Evolutionary conservation across 2,797 vertebrate species (phyloP).

Genomic region (Helarctos malayanus): DNA sequence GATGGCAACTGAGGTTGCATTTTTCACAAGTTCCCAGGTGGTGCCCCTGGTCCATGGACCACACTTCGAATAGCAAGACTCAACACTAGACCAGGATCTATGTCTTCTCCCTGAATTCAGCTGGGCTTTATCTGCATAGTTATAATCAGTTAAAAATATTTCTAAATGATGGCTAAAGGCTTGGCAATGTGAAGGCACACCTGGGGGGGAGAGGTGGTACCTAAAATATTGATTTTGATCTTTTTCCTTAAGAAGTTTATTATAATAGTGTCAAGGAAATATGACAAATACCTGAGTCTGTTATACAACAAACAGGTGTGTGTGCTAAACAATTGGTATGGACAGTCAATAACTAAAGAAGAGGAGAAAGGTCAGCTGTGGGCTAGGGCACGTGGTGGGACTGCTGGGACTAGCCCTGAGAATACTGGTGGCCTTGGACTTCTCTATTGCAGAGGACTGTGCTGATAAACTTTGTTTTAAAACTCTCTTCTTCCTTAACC

Average conservation of each 20-base stretch:
- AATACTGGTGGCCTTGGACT: neutral
- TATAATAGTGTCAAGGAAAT: neutral
- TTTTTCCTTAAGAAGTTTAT: neutral
- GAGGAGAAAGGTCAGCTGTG: neutral
- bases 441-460: neutral
- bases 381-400: neutral
- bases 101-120: neutral
- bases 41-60: neutral
- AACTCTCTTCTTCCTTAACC: neutral
- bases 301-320: neutral
- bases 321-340: neutral
- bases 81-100: neutral
- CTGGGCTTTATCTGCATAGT: neutral
- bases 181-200: neutral
- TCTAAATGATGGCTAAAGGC: neutral
- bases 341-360: neutral
- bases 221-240: neutral
- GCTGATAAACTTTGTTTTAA: neutral
- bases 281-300: neutral
- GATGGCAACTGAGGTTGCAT: neutral
- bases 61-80: neutral
- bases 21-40: neutral
- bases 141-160: neutral
- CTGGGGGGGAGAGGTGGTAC: neutral
- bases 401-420: neutral